Evolutionary conservation across 1,140 invertebrate genomes (phyloP).

Genomic region (Danaus plexippus): DNA sequence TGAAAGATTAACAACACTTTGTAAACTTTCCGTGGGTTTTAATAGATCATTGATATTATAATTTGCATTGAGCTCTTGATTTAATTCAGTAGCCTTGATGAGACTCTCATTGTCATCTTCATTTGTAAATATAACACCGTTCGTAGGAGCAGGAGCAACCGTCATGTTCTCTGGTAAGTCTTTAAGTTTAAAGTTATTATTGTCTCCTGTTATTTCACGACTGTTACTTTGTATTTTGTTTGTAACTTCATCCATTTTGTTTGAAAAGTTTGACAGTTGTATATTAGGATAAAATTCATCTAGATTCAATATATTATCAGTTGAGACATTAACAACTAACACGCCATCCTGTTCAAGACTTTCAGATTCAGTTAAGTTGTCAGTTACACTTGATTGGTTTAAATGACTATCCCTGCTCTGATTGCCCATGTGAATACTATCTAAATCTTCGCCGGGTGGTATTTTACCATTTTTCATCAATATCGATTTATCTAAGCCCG

Average conservation of each 20-base stretch:
- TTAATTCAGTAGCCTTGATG: not conserved
- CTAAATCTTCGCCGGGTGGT: conserved; percentile 45
- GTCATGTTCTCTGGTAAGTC: conserved; percentile 55
- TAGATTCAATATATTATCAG: conserved; percentile 62
- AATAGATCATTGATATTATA: conserved; percentile 42
- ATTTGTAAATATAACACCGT: conserved; percentile 50
- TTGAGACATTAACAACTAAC: conserved; percentile 65
- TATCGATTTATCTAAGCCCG: conserved; percentile 54
- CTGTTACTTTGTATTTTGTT: conserved; percentile 71
- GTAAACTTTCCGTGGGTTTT: conserved; percentile 57
- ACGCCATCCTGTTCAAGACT: conserved; percentile 69
- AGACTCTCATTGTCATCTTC: conserved; percentile 43
- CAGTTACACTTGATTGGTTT: conserved; percentile 37
- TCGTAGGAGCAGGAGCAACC: conserved; percentile 60
- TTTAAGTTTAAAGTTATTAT: conserved; percentile 65
- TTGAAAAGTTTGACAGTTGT: conserved; percentile 44
- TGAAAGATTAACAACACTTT: conserved; percentile 40
- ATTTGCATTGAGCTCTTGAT: conserved; percentile 35
- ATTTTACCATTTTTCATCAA: conserved; percentile 60
- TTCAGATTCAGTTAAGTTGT: conserved; percentile 61
- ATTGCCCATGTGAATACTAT: conserved; percentile 27
- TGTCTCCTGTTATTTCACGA: conserved; percentile 66
- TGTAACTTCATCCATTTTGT: conserved; percentile 62
- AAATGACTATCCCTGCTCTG: conserved; percentile 28
- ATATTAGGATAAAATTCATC: conserved; percentile 59